These are phyloP conservation scores for Rhingia rostrata DNA, from an alignment of 2,888 invertebrate species.

Conservation along the genomic window DNA sequence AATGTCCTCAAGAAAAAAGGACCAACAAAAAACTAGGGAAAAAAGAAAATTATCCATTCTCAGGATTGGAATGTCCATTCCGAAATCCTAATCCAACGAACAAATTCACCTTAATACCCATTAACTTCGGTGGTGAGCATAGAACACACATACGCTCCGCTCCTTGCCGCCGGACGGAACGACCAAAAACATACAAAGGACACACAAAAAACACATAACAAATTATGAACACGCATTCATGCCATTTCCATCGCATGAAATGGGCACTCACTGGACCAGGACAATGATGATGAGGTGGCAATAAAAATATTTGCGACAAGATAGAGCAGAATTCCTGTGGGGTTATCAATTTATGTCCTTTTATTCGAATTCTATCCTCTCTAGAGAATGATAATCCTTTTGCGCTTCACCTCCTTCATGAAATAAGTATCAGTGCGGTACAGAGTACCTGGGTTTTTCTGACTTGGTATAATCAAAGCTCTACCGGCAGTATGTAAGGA, in stretches of 20 bases:
- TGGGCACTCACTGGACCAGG: conserved; percentile 45
- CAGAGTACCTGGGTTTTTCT: conserved; percentile 14
- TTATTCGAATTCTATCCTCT: conserved; percentile 50
- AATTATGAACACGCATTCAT: conserved; percentile 70
- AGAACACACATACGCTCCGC: conserved; percentile 44
- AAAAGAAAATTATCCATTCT: conserved; percentile 57
- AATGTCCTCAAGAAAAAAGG: conserved; percentile 52
- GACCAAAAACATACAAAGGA: background rate
- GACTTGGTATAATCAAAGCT: conserved; percentile 56
- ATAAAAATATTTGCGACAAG: conserved; percentile 70
- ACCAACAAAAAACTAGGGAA: conserved; percentile 5
- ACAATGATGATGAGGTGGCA: conserved; percentile 67
- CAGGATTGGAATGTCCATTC: conserved; percentile 61
- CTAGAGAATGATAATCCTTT: conserved; percentile 62
- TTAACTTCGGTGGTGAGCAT: conserved; percentile 64
- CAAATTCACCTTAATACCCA: conserved; percentile 74
- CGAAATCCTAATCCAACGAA: conserved; percentile 65
- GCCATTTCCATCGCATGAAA: conserved; percentile 48
- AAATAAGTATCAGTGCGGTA: conserved; percentile 7
- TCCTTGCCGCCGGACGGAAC: background rate
- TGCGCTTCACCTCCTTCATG: conserved; percentile 22
- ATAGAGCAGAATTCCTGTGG: conserved; percentile 62
- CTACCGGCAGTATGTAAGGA: conserved; percentile 44
- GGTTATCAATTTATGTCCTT: conserved; percentile 72
- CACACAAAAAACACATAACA: conserved; percentile 54